Evolutionary conservation across 2,113 vertebrate genomes (phyloP), one percentile per base, ranked within the genome.

Genomic region (Sinocyclocheilus anshuiensis): DNA sequence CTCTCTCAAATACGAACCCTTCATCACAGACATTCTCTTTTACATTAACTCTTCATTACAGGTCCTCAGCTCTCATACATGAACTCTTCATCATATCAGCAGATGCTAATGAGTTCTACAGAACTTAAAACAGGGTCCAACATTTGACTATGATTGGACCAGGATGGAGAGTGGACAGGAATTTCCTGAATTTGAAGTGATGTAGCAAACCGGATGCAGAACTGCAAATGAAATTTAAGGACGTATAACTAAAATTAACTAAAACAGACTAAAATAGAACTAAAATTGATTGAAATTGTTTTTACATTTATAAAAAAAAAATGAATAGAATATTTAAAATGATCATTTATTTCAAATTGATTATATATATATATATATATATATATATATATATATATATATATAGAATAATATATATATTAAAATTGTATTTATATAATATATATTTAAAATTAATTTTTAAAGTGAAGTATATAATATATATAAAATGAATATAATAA

Each of bases 11-110:
- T 53, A 50, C 13, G 12, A 76, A 48, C 74, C 74, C 74, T 76
- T 77, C 26, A 77, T 11, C 24, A 77, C 45, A 24, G 45, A 77
- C 45, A 77, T 22, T 53, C 24, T 77, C 9, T 77, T 55, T 53
- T 77, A 77, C 76, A 77, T 53, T 15, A 77, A 20, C 76, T 77
- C 50, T 77, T 29, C 24, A 55, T 77, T 77, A 77, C 26, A 77
- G 9, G 45, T 77, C 76, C 76, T 77, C 75, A 55, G 48, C 48
- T 75, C 72, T 75, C 42, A 45, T 24, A 74, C 36, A 53, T 26
- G 45, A 77, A 18, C 75, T 77, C 24, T 77, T 55, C 76, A 33
- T 77, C 45, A 77, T 33, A 55, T 76, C n/a, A 50, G 42, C 42
- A 76, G 42, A 16, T 55, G 45, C 26, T 55, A 77, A 77, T 77